Conservation (phyloP, 2,888 invertebrate species). For the Callinectes sapidus region DNA sequence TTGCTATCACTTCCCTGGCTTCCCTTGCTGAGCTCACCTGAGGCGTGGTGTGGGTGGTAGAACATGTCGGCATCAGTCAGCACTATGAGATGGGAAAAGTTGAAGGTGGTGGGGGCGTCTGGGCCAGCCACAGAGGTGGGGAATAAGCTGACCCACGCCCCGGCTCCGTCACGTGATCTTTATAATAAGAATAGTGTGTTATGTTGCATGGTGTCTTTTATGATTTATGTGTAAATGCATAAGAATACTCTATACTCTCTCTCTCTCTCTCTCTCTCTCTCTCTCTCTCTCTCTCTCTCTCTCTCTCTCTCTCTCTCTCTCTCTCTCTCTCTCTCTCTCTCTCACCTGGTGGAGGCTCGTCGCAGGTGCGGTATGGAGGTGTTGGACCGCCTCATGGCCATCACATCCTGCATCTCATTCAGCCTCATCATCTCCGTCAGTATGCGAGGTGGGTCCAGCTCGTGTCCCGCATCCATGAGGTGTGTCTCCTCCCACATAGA, state of each 20-base stretch:
- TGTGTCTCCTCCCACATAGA: slow-evolving; percentile 75
- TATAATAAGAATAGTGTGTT: slow-evolving; percentile 72
- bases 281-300: no score
- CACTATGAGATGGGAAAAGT: slow-evolving; percentile 77
- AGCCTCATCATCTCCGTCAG: slow-evolving; percentile 73
- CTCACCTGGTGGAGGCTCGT: slow-evolving; percentile 44
- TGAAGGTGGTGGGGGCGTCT: slow-evolving; percentile 78
- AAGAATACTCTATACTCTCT: not conserved
- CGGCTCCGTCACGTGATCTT: slow-evolving; percentile 74
- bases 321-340: slow-evolving; percentile 25
- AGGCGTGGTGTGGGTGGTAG: slow-evolving; percentile 67
- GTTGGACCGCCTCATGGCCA: slow-evolving; percentile 9
- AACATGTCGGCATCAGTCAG: slow-evolving; percentile 75
- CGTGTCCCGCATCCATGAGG: slow-evolving; percentile 75
- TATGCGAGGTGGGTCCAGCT: slow-evolving; percentile 76
- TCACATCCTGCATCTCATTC: slow-evolving; percentile 29
- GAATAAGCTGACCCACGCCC: slow-evolving; percentile 75
- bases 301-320: not conserved
- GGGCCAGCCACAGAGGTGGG: slow-evolving; percentile 78
- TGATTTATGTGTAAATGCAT: not conserved
- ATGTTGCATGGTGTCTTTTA: not conserved
- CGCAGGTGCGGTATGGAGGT: slow-evolving; percentile 48
- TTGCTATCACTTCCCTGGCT: no score
- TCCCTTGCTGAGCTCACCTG: slow-evolving; percentile 48
- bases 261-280: not conserved